These are phyloP conservation scores for Papilio aristodemus DNA, from an alignment of 1,140 invertebrate species.

Conservation along the genomic window DNA sequence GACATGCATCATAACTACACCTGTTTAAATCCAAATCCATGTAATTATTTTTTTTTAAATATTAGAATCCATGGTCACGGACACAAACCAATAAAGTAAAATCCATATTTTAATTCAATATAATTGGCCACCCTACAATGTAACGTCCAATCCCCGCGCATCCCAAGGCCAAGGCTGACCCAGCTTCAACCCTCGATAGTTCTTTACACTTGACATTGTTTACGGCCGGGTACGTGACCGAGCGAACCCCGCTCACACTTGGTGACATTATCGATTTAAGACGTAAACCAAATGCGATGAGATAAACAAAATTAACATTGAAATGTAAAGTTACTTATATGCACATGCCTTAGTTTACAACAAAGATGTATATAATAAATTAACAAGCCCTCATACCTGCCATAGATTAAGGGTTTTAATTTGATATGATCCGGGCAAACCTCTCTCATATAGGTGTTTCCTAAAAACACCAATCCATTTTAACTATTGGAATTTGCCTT, in stretches of 20 bases:
- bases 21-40: too few relatives aligned
- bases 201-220: constrained; percentile 31
- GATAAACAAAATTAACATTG: not conserved
- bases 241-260: not conserved
- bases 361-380: too few relatives aligned
- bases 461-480: too few relatives aligned
- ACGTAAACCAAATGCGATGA: constrained; percentile 6
- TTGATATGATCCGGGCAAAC: too few relatives aligned
- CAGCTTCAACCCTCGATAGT: constrained; percentile 8
- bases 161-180: constrained; percentile 19
- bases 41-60: too few relatives aligned
- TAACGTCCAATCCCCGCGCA: not conserved
- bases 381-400: too few relatives aligned
- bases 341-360: too few relatives aligned
- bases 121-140: constrained; percentile 18
- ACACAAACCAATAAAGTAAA: not conserved
- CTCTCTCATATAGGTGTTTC: too few relatives aligned
- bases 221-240: constrained; percentile 10
- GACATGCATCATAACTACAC: too few relatives aligned
- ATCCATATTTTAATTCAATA: not conserved
- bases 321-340: too few relatives aligned
- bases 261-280: constrained; percentile 13
- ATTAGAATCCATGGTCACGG: not conserved
- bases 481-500: too few relatives aligned
- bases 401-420: too few relatives aligned